These are phyloP conservation scores for Homalodisca vitripennis DNA, from an alignment of 1,140 invertebrate genomes.

Conservation along the genomic window DNA sequence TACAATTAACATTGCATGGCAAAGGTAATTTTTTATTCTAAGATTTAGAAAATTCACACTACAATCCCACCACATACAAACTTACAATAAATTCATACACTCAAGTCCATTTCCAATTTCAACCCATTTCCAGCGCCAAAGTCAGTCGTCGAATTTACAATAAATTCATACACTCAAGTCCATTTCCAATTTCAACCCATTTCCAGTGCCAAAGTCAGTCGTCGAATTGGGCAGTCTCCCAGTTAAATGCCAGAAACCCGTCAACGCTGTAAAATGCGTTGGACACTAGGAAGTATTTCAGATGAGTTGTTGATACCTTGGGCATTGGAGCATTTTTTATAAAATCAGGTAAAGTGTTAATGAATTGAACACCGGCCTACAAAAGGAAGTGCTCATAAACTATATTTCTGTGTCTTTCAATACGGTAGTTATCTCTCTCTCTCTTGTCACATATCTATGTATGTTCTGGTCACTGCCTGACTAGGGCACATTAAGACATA, in stretches of 20 bases:
- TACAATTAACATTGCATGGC: too few relatives aligned
- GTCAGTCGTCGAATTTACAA: too few relatives aligned
- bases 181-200: background rate
- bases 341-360: background rate
- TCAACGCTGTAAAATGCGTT: background rate
- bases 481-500: too few relatives aligned
- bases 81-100: too few relatives aligned
- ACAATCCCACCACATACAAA: too few relatives aligned
- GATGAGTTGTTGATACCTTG: background rate
- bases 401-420: background rate
- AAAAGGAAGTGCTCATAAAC: background rate
- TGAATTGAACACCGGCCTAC: background rate
- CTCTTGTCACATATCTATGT: background rate
- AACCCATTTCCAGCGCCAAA: too few relatives aligned
- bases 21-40: too few relatives aligned
- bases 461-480: background rate
- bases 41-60: too few relatives aligned
- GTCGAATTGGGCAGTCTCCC: background rate
- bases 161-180: too few relatives aligned
- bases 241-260: background rate
- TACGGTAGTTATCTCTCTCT: background rate
- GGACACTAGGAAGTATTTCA: background rate
- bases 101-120: too few relatives aligned
- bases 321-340: background rate
- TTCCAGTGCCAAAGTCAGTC: too few relatives aligned